Evolutionary conservation across 1,140 invertebrate genomes (phyloP).

Genomic region (Sycobia sp.): DNA sequence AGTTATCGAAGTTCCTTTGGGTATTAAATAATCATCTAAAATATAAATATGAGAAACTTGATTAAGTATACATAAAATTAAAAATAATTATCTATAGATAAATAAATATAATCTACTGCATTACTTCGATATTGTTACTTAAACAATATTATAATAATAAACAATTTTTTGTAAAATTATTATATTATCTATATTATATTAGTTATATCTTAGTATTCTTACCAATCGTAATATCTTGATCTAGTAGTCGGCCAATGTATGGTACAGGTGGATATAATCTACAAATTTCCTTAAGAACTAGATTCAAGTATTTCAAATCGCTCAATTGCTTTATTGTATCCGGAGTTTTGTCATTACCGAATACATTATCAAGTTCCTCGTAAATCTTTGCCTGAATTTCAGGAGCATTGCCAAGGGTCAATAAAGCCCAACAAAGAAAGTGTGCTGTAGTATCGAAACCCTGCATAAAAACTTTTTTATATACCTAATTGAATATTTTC

Average conservation of each 20-base stretch:
- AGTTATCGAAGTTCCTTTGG: slow-evolving; percentile 54
- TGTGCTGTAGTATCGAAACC: slow-evolving; percentile 70
- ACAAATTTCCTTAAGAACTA: slow-evolving; percentile 68
- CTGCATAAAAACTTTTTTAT: no score
- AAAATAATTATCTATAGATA: no score
- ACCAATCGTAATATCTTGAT: slow-evolving; percentile 67
- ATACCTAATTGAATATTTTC: no score
- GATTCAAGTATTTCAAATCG: slow-evolving; percentile 68
- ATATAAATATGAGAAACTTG: no score
- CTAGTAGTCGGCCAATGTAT: slow-evolving; percentile 58
- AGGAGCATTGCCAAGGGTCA: slow-evolving; percentile 60
- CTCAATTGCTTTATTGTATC: slow-evolving; percentile 58
- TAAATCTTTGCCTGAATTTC: slow-evolving; percentile 68
- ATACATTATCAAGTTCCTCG: slow-evolving; percentile 66
- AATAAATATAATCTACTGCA: no score
- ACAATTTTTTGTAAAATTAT: no score
- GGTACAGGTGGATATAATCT: slow-evolving; percentile 70
- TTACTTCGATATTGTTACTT: no score
- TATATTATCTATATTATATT: no score
- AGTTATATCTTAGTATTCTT: no score
- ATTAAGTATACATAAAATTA: no score
- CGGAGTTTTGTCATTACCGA: slow-evolving; percentile 53
- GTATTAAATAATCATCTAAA: slow-evolving; percentile 39
- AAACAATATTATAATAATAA: no score
- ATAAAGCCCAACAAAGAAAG: slow-evolving; percentile 62